phyloP scores from a whole-genome alignment of 2,888 invertebrate species.

The Phalera bucephala region DNA sequence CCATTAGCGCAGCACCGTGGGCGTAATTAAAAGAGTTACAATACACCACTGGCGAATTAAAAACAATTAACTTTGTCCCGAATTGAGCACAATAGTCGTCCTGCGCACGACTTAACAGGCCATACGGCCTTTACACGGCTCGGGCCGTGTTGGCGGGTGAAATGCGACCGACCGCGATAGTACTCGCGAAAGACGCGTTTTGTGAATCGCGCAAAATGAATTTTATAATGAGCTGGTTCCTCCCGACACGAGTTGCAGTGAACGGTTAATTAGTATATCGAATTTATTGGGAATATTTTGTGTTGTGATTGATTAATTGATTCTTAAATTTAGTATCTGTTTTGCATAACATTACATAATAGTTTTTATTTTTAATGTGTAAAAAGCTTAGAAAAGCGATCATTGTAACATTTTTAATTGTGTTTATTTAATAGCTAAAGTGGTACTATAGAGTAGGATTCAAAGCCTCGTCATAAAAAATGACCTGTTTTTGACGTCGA shows the following conservation, averaged over 20 bases:
- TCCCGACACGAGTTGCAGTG: slow-evolving; percentile 11
- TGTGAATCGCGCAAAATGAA: slow-evolving; percentile 33
- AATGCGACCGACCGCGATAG: slow-evolving; percentile 33
- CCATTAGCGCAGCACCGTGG: slow-evolving; percentile 71
- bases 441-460: too few species aligned
- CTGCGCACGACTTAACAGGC: slow-evolving; percentile 56
- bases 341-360: too few species aligned
- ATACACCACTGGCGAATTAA: slow-evolving; percentile 74
- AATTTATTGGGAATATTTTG: slow-evolving; percentile 1
- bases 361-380: too few species aligned
- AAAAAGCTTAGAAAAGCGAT: too few species aligned
- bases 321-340: slow-evolving; percentile 6
- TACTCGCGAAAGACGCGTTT: slow-evolving; percentile 27
- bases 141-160: slow-evolving; percentile 32
- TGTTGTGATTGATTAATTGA: slow-evolving; percentile 2
- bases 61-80: slow-evolving; percentile 76
- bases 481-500: too few species aligned
- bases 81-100: slow-evolving; percentile 74
- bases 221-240: slow-evolving; percentile 28
- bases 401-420: too few species aligned
- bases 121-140: slow-evolving; percentile 20
- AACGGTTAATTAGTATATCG: slow-evolving; percentile 14
- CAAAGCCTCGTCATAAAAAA: too few species aligned
- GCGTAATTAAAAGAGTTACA: slow-evolving; percentile 81
- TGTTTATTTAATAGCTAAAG: too few species aligned